Evolutionary conservation across 2,797 vertebrate genomes (phyloP).

Genomic region (Diceros bicornis): DNA sequence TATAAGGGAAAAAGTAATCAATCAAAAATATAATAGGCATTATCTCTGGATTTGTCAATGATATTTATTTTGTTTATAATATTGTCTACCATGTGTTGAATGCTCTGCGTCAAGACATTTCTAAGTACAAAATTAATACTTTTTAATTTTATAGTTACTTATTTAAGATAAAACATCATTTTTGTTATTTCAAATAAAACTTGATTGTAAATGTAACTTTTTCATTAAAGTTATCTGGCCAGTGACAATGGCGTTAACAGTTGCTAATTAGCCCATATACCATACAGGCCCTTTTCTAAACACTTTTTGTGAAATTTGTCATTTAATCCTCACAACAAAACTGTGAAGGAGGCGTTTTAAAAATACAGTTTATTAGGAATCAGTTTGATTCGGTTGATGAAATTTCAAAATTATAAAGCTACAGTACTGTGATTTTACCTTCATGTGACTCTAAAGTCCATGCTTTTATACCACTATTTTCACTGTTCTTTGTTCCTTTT

Average conservation of each 20-base stretch:
- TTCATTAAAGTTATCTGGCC: not conserved
- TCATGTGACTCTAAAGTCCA: not conserved
- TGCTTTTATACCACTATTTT: not conserved
- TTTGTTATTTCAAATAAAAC: not conserved
- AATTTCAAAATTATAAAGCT: conserved; percentile 8
- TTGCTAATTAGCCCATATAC: not conserved
- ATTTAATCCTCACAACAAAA: not conserved
- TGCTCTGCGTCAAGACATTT: not conserved
- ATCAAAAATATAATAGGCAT: not conserved
- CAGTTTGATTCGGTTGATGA: not conserved
- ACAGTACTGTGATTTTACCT: not conserved
- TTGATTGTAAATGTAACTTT: not conserved
- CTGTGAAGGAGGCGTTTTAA: not conserved
- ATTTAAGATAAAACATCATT: not conserved
- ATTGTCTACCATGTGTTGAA: not conserved
- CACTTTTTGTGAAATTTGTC: not conserved
- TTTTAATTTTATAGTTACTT: not conserved
- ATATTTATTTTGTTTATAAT: not conserved
- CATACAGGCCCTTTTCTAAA: not conserved
- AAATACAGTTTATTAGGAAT: not conserved
- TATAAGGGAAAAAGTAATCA: not conserved
- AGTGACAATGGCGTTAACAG: not conserved
- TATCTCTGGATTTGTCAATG: not conserved
- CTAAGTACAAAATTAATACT: not conserved
- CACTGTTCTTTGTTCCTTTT: not conserved